Conservation (phyloP, 2,888 invertebrate species). For the Seira sanloemensis region DNA sequence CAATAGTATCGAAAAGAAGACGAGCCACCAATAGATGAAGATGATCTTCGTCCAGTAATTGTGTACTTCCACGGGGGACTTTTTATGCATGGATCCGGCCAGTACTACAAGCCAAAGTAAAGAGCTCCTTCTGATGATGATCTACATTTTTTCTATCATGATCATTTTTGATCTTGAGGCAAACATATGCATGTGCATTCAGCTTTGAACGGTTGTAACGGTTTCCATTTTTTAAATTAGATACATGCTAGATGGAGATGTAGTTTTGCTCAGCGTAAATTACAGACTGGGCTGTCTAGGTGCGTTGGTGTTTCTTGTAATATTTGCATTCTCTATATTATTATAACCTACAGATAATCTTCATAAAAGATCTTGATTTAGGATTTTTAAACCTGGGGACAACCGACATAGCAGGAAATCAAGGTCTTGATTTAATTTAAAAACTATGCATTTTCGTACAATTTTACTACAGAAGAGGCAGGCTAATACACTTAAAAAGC, state of each 20-base stretch:
- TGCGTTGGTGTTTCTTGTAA: too few species aligned
- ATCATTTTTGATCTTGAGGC: too few species aligned
- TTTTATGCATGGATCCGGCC: slow-evolving; percentile 64
- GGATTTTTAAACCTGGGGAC: slow-evolving; percentile 59
- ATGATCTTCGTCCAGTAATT: slow-evolving; percentile 55
- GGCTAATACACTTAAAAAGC: too few species aligned
- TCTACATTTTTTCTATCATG: too few species aligned
- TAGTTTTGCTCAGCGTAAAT: slow-evolving; percentile 49
- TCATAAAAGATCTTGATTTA: too few species aligned
- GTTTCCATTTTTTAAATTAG: too few species aligned
- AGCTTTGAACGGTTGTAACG: too few species aligned
- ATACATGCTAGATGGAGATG: slow-evolving; percentile 60
- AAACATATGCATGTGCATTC: too few species aligned
- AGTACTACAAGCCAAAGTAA: slow-evolving; percentile 51
- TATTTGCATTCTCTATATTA: too few species aligned
- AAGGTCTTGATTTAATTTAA: slow-evolving; percentile 46
- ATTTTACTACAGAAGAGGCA: too few species aligned
- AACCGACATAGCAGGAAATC: slow-evolving; percentile 44
- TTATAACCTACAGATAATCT: too few species aligned
- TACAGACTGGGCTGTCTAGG: slow-evolving; percentile 48
- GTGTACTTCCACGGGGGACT: slow-evolving; percentile 69
- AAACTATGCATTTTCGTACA: neutral
- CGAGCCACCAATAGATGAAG: slow-evolving; percentile 16
- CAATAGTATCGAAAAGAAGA: slow-evolving; percentile 34
- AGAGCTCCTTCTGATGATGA: too few species aligned